These are phyloP conservation scores for Callospermophilus lateralis DNA, from an alignment of 2,113 vertebrate species.

Conservation along the genomic window DNA sequence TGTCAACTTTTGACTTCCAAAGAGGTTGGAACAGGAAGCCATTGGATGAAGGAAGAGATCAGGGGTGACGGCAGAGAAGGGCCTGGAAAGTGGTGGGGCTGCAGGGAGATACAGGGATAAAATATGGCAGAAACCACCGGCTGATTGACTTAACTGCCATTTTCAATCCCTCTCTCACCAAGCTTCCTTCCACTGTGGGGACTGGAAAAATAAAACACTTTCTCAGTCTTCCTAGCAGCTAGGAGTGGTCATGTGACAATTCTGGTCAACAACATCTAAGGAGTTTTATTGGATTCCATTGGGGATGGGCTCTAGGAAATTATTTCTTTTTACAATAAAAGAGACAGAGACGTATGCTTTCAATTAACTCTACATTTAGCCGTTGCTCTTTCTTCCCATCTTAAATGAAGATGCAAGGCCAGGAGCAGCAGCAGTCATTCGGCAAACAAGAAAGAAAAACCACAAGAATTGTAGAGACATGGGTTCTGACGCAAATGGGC, in stretches of 20 bases:
- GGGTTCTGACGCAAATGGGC: background rate
- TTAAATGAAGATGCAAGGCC: no score
- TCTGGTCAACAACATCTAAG: background rate
- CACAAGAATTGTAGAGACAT: no score
- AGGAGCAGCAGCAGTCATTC: no score
- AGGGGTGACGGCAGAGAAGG: background rate
- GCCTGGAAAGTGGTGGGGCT: background rate
- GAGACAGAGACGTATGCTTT: no score
- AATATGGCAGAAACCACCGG: no score
- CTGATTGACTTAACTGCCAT: background rate
- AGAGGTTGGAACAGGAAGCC: background rate
- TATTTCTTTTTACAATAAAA: no score
- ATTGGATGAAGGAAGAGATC: background rate
- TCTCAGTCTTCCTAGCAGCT: background rate
- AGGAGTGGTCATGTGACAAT: background rate
- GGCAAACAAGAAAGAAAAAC: no score
- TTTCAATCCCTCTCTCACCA: background rate
- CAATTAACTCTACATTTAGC: no score
- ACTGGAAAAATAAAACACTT: background rate
- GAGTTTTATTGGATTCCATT: background rate
- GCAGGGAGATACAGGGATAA: background rate
- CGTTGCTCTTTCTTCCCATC: no score
- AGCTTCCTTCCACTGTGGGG: background rate
- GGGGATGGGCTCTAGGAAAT: background rate
- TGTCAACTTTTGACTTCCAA: background rate